Evolutionary conservation across 2,113 vertebrate species (phyloP).

Genomic region (Ictalurus furcatus): DNA sequence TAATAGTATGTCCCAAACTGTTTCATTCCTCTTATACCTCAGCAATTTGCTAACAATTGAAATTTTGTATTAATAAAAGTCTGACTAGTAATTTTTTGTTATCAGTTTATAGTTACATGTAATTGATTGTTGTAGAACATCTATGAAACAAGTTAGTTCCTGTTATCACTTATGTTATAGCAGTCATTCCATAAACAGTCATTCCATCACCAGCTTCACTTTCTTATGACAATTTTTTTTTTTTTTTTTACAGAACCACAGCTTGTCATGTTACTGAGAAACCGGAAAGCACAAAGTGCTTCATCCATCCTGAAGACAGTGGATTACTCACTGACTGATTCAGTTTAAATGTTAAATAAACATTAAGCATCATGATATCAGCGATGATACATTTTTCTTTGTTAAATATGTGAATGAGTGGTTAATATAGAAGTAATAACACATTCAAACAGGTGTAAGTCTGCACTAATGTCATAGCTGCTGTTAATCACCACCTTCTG

Average conservation of each 20-base stretch:
- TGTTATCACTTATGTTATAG: neutral
- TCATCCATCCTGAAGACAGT: too few species aligned
- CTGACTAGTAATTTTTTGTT: neutral
- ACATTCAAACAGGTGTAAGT: neutral
- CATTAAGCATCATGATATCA: neutral
- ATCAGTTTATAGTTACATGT: neutral
- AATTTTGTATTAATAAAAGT: too few species aligned
- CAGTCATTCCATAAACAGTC: neutral
- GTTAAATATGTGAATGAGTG: neutral
- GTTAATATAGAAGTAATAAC: neutral
- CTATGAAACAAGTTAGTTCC: neutral
- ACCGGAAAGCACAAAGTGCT: too few species aligned
- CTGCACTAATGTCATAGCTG: neutral
- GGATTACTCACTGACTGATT: neutral
- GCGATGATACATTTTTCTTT: neutral
- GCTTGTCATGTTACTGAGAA: too few species aligned
- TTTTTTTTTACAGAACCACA: too few species aligned
- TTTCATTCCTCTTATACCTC: neutral
- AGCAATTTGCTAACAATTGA: too few species aligned
- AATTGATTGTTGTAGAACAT: neutral
- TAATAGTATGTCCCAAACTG: neutral
- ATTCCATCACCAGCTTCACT: too few species aligned
- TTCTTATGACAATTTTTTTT: too few species aligned
- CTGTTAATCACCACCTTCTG: neutral
- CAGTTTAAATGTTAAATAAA: neutral